Evolutionary conservation across 2,888 invertebrate genomes (phyloP), one percentile per base, ranked within the genome.

Genomic region (Phragmatobia fuliginosa): DNA sequence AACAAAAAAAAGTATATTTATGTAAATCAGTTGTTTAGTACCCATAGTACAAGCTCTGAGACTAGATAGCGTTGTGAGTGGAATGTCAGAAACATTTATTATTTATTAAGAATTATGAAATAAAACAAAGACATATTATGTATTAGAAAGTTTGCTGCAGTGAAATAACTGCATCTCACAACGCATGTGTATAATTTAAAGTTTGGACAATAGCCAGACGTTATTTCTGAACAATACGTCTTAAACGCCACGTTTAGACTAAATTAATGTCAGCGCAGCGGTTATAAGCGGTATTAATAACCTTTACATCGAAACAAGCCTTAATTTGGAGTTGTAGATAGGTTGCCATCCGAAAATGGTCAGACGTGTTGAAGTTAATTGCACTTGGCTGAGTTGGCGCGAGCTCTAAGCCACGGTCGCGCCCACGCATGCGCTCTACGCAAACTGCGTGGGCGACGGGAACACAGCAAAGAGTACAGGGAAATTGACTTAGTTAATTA

Each of bases 341-440:
- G 72, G 61, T 62, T 58, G 28, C 69, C 60, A 56, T 66, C 81
- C 79, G 63, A 79, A 81, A 77, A 80, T 71, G 79, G 80, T 67
- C 49, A 72, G 74, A 70, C 60, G 72, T 67, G 66, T 69, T 52
- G 66, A 71, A 76, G 73, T 81, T 81, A 81, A 76, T 81, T 79
- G 81, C 63, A 66, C 68, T 70, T 49, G 69, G 52, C 56, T 67
- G 31, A 64, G 31, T 49, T 41, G n/a, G 21, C 33, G 49, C 49
- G 32, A 11, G 38, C 52, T 52, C 52, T 18, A 28, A 11, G 62
- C 56, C n/a, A 49, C 49, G 41, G 52, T 56, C 52, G 56, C 61
- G 71, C 79, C 81, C 75, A 79, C 79, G 75, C 77, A 41, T 3
- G 67, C 71, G 52, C 67, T 68, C 71, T 69, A 32, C 25, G 68